Conservation (phyloP, 1,140 invertebrate species). For the Dryas iulia region DNA sequence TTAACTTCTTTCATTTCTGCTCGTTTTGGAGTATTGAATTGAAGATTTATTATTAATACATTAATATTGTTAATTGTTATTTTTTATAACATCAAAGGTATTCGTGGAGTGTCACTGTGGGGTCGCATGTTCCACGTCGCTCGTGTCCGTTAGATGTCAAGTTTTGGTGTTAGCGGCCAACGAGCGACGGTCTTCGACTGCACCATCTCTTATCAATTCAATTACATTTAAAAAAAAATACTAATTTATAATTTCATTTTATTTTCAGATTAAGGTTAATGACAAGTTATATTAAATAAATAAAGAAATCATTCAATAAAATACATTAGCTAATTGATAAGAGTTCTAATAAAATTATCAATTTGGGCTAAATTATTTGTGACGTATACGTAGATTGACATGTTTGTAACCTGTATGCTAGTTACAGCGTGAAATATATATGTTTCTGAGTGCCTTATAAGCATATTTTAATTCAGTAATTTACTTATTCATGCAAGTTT, state of each 20-base stretch:
- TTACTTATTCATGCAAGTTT: not conserved
- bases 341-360: not conserved
- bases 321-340: not conserved
- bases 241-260: not conserved
- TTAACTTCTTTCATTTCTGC: no score
- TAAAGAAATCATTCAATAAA: no score
- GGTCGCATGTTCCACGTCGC: slow-evolving; percentile 62
- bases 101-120: slow-evolving; percentile 45
- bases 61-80: not conserved
- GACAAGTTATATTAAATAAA: no score
- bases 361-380: not conserved
- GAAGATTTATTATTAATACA: no score
- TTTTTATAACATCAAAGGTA: slow-evolving; percentile 20
- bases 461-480: not conserved
- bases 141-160: slow-evolving; percentile 72
- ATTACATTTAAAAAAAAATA: not conserved
- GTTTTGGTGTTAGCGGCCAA: slow-evolving; percentile 70
- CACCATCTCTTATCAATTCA: slow-evolving; percentile 41
- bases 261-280: not conserved
- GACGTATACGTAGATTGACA: not conserved
- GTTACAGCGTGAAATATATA: not conserved
- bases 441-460: no score
- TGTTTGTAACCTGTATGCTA: not conserved
- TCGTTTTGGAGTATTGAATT: no score
- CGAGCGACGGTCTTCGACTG: slow-evolving; percentile 56